These are phyloP conservation scores for Desmophyllum pertusum DNA, from an alignment of 92 coral and sea anemone genomes.

Conservation along the genomic window DNA sequence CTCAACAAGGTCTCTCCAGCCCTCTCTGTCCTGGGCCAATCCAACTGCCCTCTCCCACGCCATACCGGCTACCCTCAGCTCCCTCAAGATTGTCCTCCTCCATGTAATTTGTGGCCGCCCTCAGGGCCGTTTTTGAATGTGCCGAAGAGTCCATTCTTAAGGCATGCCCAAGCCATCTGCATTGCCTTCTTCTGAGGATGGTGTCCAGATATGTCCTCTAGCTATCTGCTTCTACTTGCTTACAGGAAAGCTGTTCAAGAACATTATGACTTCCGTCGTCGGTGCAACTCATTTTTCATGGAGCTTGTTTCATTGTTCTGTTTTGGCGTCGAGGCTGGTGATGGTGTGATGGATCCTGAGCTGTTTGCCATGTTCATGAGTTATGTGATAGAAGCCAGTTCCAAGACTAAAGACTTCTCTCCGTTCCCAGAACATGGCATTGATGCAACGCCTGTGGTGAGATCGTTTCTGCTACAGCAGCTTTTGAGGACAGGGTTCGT, in stretches of 20 bases:
- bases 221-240: not conserved
- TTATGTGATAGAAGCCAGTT: constrained; percentile 66
- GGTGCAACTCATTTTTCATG: constrained; percentile 89
- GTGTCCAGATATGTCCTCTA: not conserved
- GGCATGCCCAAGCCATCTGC: too few relatives aligned
- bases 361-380: constrained; percentile 79
- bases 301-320: constrained; percentile 84
- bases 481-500: constrained; percentile 69
- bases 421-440: constrained; percentile 87
- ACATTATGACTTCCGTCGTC: constrained; percentile 73
- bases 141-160: too few relatives aligned
- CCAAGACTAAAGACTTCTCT: constrained; percentile 73
- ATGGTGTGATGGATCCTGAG: constrained; percentile 54
- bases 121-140: too few relatives aligned
- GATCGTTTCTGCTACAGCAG: constrained; percentile 86
- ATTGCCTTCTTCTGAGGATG: too few relatives aligned
- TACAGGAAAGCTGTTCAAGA: constrained; percentile 55
- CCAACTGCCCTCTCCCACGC: too few relatives aligned
- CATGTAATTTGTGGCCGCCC: too few relatives aligned
- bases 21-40: too few relatives aligned
- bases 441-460: constrained; percentile 85
- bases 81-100: too few relatives aligned
- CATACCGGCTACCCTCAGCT: too few relatives aligned
- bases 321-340: constrained; percentile 64
- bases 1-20: too few relatives aligned